Evolutionary conservation across 2,888 invertebrate species (phyloP), one percentile per base, ranked within the genome.

Genomic region (Agriotes lineatus): DNA sequence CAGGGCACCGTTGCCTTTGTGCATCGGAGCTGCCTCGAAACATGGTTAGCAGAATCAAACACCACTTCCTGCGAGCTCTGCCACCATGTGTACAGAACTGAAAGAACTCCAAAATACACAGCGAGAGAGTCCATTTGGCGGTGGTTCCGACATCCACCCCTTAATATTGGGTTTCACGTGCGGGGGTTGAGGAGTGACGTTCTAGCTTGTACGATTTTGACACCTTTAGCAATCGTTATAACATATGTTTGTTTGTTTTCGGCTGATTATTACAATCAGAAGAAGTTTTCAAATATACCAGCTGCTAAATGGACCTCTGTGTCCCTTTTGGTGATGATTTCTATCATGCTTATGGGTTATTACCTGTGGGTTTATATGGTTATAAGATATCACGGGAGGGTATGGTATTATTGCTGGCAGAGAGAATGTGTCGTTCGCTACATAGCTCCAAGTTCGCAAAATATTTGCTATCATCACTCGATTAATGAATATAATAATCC

Each of bases 41-140:
- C 88, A 58, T 94, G 93, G 93, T 84, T 93, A 37, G 91, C 91
- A 1, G 91, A 92, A 79, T 90, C 91, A 1, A 91, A 92, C 25
- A 88, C 89, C 68, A 89, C 89, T 6, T 85, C 86, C 30, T 94
- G 94, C 79, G 93, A 94, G 80, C 85, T 94, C 16, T 94, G 94
- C 81, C 89, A 90, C 16, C 88, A 89, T 50, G 83, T 86, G 56
- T 93, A 91, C 77, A 82, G 85, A n/a, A 90, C 91, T 0, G 86
- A 87, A 74, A 87, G 91, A 25, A 88, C 89, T 0, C 90, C 90
- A 50, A 86, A 87, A 74, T 90, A 89, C 74, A 87, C 87, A 1
- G 85, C 89, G 1, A 79, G 86, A 0, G 84, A 84, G 61, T 89
- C 90, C 0, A 79, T 90, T 48, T 82, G 86, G 72, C 84, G 88